Evolutionary conservation across 2,797 vertebrate genomes (phyloP).

Genomic region (Muraenolepis orangiensis): DNA sequence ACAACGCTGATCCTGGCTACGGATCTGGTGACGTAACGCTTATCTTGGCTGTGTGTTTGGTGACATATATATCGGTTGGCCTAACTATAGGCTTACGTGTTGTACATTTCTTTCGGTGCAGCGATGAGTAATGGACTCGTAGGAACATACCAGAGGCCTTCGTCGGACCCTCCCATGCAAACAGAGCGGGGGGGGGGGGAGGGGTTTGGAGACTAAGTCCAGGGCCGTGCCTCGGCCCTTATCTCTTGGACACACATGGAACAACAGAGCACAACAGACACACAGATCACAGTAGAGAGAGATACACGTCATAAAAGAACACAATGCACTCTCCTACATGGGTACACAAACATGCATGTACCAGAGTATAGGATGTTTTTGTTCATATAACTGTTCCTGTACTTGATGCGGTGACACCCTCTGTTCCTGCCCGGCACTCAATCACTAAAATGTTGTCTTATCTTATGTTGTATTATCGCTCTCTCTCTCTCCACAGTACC

Average conservation of each 20-base stretch:
- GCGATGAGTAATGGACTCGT: background rate
- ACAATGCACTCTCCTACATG: background rate
- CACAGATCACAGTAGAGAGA: background rate
- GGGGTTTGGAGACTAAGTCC: background rate
- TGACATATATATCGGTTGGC: background rate
- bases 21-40: too few relatives aligned
- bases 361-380: too few relatives aligned
- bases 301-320: too few relatives aligned
- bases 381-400: too few relatives aligned
- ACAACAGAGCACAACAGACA: background rate
- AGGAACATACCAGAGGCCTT: background rate
- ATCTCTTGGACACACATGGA: background rate
- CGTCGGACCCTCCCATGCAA: background rate
- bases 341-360: too few relatives aligned
- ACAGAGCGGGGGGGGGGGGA: background rate
- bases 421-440: too few relatives aligned
- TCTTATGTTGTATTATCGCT: too few relatives aligned
- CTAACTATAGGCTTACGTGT: too few relatives aligned
- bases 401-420: too few relatives aligned
- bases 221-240: background rate
- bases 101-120: too few relatives aligned
- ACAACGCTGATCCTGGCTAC: too few relatives aligned
- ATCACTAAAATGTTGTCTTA: too few relatives aligned
- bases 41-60: background rate
- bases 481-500: constrained; percentile 76